Evolutionary conservation across 2,113 vertebrate genomes (phyloP).

Genomic region (Microtus richardsoni): DNA sequence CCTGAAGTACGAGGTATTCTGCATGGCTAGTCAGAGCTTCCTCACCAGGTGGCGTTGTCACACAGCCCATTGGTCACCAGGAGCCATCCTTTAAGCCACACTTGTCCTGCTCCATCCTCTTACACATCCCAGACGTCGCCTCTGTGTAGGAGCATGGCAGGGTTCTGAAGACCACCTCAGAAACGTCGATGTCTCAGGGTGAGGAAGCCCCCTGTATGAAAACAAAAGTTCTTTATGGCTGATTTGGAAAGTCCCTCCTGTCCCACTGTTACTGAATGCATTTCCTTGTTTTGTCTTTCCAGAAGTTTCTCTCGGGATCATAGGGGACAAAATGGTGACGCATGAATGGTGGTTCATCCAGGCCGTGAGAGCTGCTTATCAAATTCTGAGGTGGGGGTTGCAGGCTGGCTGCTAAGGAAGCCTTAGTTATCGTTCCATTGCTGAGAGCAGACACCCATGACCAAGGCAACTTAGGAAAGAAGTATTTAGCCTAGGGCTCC

Average conservation of each 20-base stretch:
- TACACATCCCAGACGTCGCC: background rate
- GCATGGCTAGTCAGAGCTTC: background rate
- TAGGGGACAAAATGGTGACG: conserved; percentile 31
- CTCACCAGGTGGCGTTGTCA: background rate
- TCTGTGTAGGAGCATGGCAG: background rate
- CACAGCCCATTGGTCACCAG: background rate
- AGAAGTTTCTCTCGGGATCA: background rate
- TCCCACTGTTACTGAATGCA: background rate
- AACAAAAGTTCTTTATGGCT: background rate
- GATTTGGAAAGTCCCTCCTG: background rate
- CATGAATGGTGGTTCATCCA: background rate
- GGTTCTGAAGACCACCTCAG: background rate
- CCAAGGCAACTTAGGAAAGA: background rate
- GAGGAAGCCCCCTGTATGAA: background rate
- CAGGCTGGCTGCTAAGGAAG: conserved; percentile 23
- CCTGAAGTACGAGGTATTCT: rapidly evolving
- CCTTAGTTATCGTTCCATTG: background rate
- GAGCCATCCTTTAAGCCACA: background rate
- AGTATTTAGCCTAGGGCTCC: background rate
- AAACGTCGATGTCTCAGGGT: background rate
- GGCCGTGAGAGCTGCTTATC: background rate
- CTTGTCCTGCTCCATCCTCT: background rate
- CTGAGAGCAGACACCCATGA: background rate
- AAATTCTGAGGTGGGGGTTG: conserved; percentile 2
- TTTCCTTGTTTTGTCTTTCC: conserved; percentile 45